Evolutionary conservation across 2,888 invertebrate genomes (phyloP).

Genomic region (Drosophila helvetica): DNA sequence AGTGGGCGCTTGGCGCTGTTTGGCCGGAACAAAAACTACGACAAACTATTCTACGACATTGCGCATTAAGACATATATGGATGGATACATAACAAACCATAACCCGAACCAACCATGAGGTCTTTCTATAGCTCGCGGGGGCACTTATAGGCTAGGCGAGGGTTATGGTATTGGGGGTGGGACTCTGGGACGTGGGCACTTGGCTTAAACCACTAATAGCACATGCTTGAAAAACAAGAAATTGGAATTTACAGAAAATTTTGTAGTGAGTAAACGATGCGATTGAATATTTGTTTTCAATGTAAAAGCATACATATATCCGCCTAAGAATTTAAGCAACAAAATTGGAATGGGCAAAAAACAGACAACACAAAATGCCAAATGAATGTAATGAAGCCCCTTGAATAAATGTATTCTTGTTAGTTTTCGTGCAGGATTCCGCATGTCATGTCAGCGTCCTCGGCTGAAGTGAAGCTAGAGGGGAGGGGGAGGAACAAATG

Average conservation of each 20-base stretch:
- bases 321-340: constrained; percentile 35
- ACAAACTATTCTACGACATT: constrained; percentile 25
- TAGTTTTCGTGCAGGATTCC: constrained; percentile 10
- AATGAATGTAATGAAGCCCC: constrained; percentile 58
- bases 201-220: constrained; percentile 67
- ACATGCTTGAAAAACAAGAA: constrained; percentile 60
- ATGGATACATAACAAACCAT: constrained; percentile 27
- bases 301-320: constrained; percentile 40
- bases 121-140: constrained; percentile 19
- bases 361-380: constrained; percentile 53
- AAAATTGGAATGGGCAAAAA: constrained; percentile 6
- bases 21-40: constrained; percentile 23
- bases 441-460: not conserved
- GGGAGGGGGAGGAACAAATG: constrained; percentile 49
- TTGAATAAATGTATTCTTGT: constrained; percentile 47
- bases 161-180: constrained; percentile 37
- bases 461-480: too few relatives aligned
- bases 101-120: constrained; percentile 6
- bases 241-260: constrained; percentile 61
- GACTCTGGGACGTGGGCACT: constrained; percentile 2
- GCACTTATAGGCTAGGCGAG: constrained; percentile 12
- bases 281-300: constrained; percentile 59
- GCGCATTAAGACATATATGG: constrained; percentile 36
- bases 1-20: constrained; percentile 46
- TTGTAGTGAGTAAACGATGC: constrained; percentile 67